Percentiles rank a stretch among this genome's conserved stretches.
phyloP scores from a whole-genome alignment of 2,113 vertebrate species.

The Alouatta palliata region DNA sequence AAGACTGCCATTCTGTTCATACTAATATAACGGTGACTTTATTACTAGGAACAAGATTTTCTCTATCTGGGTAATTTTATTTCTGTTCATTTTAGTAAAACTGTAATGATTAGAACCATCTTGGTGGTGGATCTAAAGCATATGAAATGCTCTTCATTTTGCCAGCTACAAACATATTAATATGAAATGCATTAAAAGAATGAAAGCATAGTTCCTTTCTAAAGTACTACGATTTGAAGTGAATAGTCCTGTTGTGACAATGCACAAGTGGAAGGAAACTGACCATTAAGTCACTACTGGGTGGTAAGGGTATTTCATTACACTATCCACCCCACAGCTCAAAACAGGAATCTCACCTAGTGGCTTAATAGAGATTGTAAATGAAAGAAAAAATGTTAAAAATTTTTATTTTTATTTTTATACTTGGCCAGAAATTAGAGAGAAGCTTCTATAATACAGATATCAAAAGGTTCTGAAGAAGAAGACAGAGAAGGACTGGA shows the following conservation, averaged over 20 bases:
- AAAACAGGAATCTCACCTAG: background rate
- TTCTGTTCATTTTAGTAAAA: constrained; percentile 64
- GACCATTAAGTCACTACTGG: background rate
- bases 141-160: constrained; percentile 71
- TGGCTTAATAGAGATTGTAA: background rate
- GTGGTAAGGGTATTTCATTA: background rate
- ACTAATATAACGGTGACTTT: constrained; percentile 21
- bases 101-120: constrained; percentile 6
- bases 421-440: background rate
- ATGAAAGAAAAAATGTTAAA: background rate
- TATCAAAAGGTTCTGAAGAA: background rate
- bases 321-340: background rate
- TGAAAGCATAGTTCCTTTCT: constrained; percentile 51
- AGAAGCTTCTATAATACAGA: background rate
- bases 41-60: constrained; percentile 17
- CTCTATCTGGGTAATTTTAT: constrained; percentile 55
- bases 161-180: constrained; percentile 61
- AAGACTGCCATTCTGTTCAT: background rate
- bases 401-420: background rate
- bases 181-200: constrained; percentile 64
- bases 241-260: constrained; percentile 28
- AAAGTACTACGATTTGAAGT: background rate
- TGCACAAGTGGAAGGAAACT: constrained; percentile 20
- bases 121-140: constrained; percentile 61
- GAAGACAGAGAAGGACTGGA: background rate